These are phyloP conservation scores for Tetramorium parvispinum DNA, from an alignment of 1,140 invertebrate genomes.

Conservation along the genomic window DNA sequence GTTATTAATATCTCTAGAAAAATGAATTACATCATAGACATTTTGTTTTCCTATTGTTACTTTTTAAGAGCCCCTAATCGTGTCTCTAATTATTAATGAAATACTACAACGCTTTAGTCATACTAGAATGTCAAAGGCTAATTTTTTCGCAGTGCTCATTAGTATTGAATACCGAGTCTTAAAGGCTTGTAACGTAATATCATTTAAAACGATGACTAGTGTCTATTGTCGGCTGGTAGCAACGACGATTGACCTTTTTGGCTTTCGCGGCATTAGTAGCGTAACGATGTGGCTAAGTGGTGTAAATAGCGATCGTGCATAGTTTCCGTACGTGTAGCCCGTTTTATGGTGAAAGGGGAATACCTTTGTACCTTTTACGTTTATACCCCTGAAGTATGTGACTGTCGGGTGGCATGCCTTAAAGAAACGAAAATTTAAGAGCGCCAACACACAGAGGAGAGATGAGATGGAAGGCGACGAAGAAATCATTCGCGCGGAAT, in stretches of 20 bases:
- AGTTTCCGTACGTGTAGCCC: conserved; percentile 47
- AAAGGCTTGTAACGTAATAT: conserved; percentile 66
- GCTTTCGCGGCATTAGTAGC: conserved; percentile 52
- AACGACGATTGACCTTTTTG: conserved; percentile 69
- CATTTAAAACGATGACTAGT: conserved; percentile 55
- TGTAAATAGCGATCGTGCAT: conserved; percentile 60
- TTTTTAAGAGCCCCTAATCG: neutral
- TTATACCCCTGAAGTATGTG: neutral
- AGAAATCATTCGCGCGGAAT: conserved; percentile 63
- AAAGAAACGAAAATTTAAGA: conserved; percentile 69
- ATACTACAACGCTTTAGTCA: conserved; percentile 7
- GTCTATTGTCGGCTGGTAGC: conserved; percentile 68
- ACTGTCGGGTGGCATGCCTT: conserved; percentile 24
- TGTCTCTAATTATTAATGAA: conserved; percentile 29
- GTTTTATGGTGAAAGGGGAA: conserved; percentile 73
- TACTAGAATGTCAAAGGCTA: conserved; percentile 26
- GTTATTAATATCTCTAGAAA: neutral
- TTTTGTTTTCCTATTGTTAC: conserved; percentile 14
- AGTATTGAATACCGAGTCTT: conserved; percentile 41
- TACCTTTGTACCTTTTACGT: conserved; percentile 72
- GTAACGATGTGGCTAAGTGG: conserved; percentile 63
- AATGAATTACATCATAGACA: neutral
- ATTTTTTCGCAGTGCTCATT: conserved; percentile 37
- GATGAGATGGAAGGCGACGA: neutral
- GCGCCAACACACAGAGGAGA: conserved; percentile 9